Percentiles rank a stretch among this genome's conserved stretches.
phyloP scores from a whole-genome alignment of 2,888 invertebrate genomes.

The Drosophila tripunctata region DNA sequence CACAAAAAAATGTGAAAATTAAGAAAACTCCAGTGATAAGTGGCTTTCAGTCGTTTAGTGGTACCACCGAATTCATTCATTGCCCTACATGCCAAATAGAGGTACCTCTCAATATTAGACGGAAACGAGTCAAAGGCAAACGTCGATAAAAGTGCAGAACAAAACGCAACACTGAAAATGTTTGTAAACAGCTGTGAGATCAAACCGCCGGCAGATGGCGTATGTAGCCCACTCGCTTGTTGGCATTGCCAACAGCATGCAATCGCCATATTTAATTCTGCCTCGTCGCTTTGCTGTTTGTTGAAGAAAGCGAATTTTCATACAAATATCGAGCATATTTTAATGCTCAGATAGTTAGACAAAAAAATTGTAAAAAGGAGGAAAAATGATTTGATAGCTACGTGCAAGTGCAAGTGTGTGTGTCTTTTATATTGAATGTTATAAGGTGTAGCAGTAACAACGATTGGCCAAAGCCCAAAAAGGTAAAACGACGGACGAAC shows the following conservation, averaged over 20 bases:
- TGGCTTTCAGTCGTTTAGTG: conserved; percentile 68
- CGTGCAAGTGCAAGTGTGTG: conserved; percentile 7
- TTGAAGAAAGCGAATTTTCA: conserved; percentile 63
- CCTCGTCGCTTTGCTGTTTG: conserved; percentile 44
- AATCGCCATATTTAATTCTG: conserved; percentile 83
- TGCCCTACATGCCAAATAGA: conserved; percentile 67
- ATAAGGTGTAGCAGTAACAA: conserved; percentile 27
- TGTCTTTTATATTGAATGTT: conserved; percentile 23
- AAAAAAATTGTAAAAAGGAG: conserved; percentile 30
- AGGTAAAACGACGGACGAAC: conserved; percentile 52
- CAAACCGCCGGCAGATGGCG: conserved; percentile 55
- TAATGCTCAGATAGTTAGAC: conserved; percentile 36
- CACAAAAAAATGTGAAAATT: conserved; percentile 39
- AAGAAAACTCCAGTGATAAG: conserved; percentile 70
- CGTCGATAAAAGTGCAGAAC: conserved; percentile 65
- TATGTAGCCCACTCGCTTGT: conserved; percentile 5
- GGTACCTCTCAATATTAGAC: conserved; percentile 71
- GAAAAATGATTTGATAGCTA: conserved; percentile 38
- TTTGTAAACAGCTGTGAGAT: conserved; percentile 64
- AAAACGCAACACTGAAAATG: conserved; percentile 55
- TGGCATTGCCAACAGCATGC: conserved; percentile 62
- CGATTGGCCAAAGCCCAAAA: conserved; percentile 49
- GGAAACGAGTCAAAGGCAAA: conserved; percentile 61
- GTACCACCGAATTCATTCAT: conserved; percentile 69
- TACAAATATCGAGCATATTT: conserved; percentile 34